Base-by-base conservation (phyloP, 2,113 vertebrate genomes). In the Odontophorus gujanensis region DNA sequence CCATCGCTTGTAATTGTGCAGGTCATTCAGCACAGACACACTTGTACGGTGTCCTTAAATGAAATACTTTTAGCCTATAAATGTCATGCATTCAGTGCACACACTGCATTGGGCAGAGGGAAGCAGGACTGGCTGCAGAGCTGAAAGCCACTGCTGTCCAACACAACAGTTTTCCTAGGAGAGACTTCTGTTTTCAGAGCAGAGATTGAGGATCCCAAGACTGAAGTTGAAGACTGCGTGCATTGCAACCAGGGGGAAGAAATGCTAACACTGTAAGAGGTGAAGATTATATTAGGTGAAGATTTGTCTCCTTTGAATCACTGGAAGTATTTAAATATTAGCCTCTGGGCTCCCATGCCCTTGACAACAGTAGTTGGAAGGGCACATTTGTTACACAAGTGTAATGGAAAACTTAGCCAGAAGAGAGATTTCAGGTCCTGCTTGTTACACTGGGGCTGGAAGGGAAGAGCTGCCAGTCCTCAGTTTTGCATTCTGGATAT, bases 351-450 rank as follows among this genome's bases (percentile, higher is more conserved):
- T 94, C 51, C 61, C 2, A 0, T 21, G 93, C 24, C 95, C 95
- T 97, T 95, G 79, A 90, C 61, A 71, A 3, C 15, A 14, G 30
- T 43, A 80, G 34, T 58, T 95, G 95, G 91, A 95, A 96, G 91
- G 94, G 48, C 91, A 75, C 40, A 11, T 32, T 55, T 75, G 79
- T 69, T 92, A 65, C 45, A 43, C 55, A 73, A 63, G 77, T 21
- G 8, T 87, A 92, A 95, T 93, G 85, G 87, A 94, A 96, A 96
- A 80, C 50, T 48, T 59, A 59, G 59, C 32, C 53, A 82, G 81
- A 73, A 80, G 38, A 66, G 75, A 91, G 43, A 74, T 36, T 91
- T 84, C 87, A 72, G 72, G 16, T 81, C 28, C 67, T 82, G 32
- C 87, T 36, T 91, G 84, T 80, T 40, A 75, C 53, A 93, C 75